A percentile compares a stretch with the other conserved stretches of the same genome.
Conservation (phyloP, 2,888 invertebrate genomes). For the Drosophila paramelanica region DNA sequence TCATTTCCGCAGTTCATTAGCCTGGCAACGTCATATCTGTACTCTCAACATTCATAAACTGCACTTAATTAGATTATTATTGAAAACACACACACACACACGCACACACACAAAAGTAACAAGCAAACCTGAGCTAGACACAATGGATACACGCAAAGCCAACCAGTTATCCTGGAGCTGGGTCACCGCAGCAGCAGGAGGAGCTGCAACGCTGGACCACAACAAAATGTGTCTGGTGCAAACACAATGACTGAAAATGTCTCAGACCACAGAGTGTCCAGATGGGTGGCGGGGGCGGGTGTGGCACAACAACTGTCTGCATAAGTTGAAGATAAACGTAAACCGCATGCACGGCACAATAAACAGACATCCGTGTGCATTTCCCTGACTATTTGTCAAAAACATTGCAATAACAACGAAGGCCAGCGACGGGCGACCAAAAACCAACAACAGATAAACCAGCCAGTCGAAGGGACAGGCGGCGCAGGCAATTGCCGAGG, state of each 20-base stretch:
- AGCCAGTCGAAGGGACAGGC: slow-evolving; percentile 31
- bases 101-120: slow-evolving; percentile 35
- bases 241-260: slow-evolving; percentile 68
- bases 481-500: background rate
- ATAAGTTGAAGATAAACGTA: slow-evolving; percentile 79
- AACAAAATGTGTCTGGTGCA: slow-evolving; percentile 76
- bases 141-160: slow-evolving; percentile 56
- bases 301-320: slow-evolving; percentile 67
- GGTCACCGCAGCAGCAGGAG: slow-evolving; percentile 46
- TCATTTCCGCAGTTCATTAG: slow-evolving; percentile 46
- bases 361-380: slow-evolving; percentile 81
- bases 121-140: slow-evolving; percentile 58
- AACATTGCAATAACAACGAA: slow-evolving; percentile 78
- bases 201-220: slow-evolving; percentile 53
- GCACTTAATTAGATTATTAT: slow-evolving; percentile 76
- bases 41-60: slow-evolving; percentile 51
- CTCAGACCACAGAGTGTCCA: slow-evolving; percentile 70
- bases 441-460: slow-evolving; percentile 72
- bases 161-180: slow-evolving; percentile 44
- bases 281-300: background rate
- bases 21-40: slow-evolving; percentile 21
- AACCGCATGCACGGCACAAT: slow-evolving; percentile 80
- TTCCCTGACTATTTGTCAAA: slow-evolving; percentile 80
- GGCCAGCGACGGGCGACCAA: slow-evolving; percentile 59
- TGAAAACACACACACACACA: slow-evolving; percentile 51